phyloP scores from a whole-genome alignment of 1,140 invertebrate species.

The Lasioglossum albipes region DNA sequence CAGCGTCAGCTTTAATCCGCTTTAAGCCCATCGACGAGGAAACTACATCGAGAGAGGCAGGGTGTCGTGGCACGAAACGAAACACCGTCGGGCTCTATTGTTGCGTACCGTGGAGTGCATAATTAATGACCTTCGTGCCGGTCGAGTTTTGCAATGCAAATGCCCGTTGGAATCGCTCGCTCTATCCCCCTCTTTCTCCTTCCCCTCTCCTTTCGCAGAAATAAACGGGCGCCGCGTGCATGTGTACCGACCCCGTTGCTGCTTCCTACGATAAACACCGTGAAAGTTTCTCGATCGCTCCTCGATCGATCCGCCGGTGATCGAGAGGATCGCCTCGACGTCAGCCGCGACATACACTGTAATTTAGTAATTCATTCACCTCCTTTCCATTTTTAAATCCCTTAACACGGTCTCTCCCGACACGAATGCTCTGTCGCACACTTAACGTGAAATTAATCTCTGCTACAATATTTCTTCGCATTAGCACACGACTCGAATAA shows the following conservation, averaged over 20 bases:
- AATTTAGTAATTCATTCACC: too few relatives aligned
- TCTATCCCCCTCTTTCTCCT: not conserved
- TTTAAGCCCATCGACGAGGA: conserved; percentile 27
- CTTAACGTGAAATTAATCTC: too few relatives aligned
- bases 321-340: not conserved
- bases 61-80: conserved; percentile 39
- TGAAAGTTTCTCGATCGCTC: conserved; percentile 42
- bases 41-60: conserved; percentile 14
- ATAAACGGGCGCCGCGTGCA: conserved; percentile 26
- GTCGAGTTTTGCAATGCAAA: conserved; percentile 68
- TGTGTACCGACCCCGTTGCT: conserved; percentile 16
- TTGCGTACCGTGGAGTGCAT: conserved; percentile 65
- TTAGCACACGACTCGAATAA: too few relatives aligned
- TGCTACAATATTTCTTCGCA: too few relatives aligned
- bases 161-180: conserved; percentile 53
- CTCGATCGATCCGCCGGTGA: not conserved
- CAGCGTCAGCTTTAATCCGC: conserved; percentile 14
- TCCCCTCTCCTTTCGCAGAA: conserved; percentile 29
- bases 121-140: conserved; percentile 68
- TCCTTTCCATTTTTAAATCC: too few relatives aligned
- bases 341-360: too few relatives aligned
- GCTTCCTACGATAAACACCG: conserved; percentile 28
- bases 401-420: too few relatives aligned
- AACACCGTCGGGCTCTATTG: conserved; percentile 58
- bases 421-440: too few relatives aligned